These are phyloP conservation scores for Brenthis daphne DNA, from an alignment of 2,888 invertebrate species.

Conservation along the genomic window DNA sequence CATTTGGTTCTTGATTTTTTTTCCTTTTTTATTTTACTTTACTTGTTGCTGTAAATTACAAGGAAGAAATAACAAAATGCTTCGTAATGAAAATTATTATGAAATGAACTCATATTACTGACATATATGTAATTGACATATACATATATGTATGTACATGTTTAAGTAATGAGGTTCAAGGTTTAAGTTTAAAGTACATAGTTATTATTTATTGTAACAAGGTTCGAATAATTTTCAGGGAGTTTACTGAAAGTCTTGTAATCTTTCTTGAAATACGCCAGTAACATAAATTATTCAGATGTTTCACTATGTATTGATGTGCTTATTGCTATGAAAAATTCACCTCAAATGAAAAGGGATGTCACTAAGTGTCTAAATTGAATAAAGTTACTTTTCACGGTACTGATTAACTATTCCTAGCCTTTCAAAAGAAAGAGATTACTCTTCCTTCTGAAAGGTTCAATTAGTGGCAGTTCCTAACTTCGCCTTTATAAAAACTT, in stretches of 20 bases:
- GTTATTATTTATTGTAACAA: too few species aligned
- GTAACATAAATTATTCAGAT: not conserved
- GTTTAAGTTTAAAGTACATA: too few species aligned
- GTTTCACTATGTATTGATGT: not conserved
- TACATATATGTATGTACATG: too few species aligned
- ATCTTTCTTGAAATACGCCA: not conserved
- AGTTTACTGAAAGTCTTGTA: too few species aligned
- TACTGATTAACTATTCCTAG: slow-evolving; percentile 19
- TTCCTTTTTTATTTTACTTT: slow-evolving; percentile 28
- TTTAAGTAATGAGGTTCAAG: too few species aligned
- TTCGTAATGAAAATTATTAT: slow-evolving; percentile 53
- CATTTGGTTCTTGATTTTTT: slow-evolving; percentile 25
- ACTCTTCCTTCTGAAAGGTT: slow-evolving; percentile 21
- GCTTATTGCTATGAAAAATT: not conserved
- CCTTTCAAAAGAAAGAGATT: slow-evolving; percentile 18
- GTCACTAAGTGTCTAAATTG: slow-evolving; percentile 33
- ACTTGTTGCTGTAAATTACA: slow-evolving; percentile 76
- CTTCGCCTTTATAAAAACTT: slow-evolving; percentile 29
- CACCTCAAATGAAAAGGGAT: slow-evolving; percentile 2
- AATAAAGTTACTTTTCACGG: slow-evolving; percentile 18
- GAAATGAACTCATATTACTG: too few species aligned
- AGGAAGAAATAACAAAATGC: slow-evolving; percentile 74
- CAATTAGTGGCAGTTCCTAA: slow-evolving; percentile 22
- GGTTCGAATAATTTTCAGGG: too few species aligned
- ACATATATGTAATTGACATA: too few species aligned